Conservation (phyloP, 2,797 vertebrate species). For the Synanceia verrucosa region DNA sequence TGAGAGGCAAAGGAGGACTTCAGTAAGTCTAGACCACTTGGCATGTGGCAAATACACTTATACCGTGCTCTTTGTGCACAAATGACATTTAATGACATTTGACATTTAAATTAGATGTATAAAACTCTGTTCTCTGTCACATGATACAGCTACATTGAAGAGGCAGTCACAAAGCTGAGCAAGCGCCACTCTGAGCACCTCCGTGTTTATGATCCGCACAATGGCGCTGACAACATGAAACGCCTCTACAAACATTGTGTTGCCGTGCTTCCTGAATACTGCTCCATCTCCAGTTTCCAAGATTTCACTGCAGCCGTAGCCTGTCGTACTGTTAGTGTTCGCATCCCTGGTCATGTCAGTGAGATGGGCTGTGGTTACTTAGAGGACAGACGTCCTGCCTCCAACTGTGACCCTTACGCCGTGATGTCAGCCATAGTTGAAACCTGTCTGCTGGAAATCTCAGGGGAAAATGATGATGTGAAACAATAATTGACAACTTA, state of each 20-base stretch:
- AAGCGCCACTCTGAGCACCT: conserved; percentile 75
- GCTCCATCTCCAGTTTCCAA: neutral
- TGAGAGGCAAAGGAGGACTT: conserved; percentile 14
- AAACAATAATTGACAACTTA: neutral
- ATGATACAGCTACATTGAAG: conserved; percentile 72
- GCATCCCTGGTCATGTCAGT: conserved; percentile 11
- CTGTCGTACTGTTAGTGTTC: conserved; percentile 71
- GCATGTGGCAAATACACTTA: neutral
- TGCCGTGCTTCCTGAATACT: conserved; percentile 15
- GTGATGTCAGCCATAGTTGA: conserved; percentile 73
- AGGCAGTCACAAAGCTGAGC: conserved; percentile 73
- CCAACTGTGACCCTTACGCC: conserved; percentile 79
- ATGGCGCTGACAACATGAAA: conserved; percentile 71
- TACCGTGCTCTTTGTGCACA: neutral
- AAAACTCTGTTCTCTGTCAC: neutral
- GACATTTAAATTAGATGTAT: neutral
- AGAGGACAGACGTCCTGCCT: conserved; percentile 75
- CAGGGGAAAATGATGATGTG: neutral
- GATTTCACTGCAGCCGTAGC: neutral
- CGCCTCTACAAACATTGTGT: conserved; percentile 63
- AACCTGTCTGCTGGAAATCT: conserved; percentile 60
- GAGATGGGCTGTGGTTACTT: conserved; percentile 61
- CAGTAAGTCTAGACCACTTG: neutral
- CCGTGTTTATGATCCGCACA: conserved; percentile 69
- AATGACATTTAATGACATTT: neutral